These are phyloP conservation scores for Microcebus lehilahytsara DNA, from an alignment of 2,113 vertebrate genomes.

Conservation along the genomic window DNA sequence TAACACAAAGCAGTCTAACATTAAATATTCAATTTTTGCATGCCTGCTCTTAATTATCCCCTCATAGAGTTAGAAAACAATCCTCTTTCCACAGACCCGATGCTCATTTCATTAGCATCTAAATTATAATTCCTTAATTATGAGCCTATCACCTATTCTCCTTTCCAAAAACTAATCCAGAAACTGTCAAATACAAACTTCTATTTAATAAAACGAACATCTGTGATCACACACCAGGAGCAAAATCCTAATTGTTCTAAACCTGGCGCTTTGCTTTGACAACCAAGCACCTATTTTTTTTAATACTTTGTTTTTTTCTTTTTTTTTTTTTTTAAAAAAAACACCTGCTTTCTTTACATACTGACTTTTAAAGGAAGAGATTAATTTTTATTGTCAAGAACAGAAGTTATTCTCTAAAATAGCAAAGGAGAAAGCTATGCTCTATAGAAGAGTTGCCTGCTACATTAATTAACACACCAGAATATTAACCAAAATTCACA, in stretches of 20 bases:
- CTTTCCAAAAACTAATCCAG: slow-evolving; percentile 35
- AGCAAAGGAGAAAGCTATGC: slow-evolving; percentile 53
- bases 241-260: slow-evolving; percentile 66
- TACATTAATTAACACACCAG: neutral
- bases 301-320: neutral
- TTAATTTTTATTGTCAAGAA: slow-evolving; percentile 51
- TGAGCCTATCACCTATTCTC: neutral
- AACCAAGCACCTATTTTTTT: slow-evolving; percentile 36
- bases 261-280: slow-evolving; percentile 73
- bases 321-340: slow-evolving; percentile 28
- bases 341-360: slow-evolving; percentile 67
- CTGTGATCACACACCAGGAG: slow-evolving; percentile 72
- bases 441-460: neutral
- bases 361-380: slow-evolving; percentile 48
- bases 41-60: neutral
- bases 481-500: neutral
- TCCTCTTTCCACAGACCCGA: neutral
- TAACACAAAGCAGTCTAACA: neutral
- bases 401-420: slow-evolving; percentile 60
- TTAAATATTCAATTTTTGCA: neutral
- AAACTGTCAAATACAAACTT: slow-evolving; percentile 58
- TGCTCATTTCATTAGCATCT: neutral
- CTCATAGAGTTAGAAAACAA: neutral
- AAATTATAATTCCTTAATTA: neutral
- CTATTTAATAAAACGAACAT: slow-evolving; percentile 63